Conservation (phyloP, 2,113 vertebrate species). For the Phyllostomus discolor region DNA sequence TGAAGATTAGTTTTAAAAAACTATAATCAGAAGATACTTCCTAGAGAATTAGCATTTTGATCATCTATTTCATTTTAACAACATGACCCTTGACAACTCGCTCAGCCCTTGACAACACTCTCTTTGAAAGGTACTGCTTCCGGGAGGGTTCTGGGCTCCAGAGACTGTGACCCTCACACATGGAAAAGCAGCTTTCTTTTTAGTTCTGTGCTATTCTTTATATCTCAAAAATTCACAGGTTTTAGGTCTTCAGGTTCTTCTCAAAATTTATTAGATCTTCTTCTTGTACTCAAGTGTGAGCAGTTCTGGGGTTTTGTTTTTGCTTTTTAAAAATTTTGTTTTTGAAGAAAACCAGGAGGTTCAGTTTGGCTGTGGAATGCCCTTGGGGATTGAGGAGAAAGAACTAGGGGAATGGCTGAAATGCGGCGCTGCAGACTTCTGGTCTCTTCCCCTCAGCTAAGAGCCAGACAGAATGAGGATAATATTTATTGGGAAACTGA, state of each 20-base stretch:
- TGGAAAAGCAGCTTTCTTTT: neutral
- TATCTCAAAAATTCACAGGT: neutral
- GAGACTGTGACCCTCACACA: neutral
- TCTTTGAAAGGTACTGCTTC: neutral
- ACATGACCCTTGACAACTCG: neutral
- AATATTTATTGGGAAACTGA: constrained; percentile 36
- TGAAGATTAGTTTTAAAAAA: constrained; percentile 9
- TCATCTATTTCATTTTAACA: constrained; percentile 14
- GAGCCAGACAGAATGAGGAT: neutral
- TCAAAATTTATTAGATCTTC: neutral
- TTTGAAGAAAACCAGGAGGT: constrained; percentile 48
- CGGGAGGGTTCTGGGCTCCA: neutral
- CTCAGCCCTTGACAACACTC: neutral
- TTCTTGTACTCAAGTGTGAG: neutral
- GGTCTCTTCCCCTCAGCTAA: neutral
- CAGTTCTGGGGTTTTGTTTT: neutral
- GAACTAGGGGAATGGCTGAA: neutral
- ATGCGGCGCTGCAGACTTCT: neutral
- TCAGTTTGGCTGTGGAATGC: neutral
- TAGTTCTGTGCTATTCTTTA: neutral
- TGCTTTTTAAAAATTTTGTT: neutral
- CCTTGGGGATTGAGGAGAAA: constrained; percentile 1
- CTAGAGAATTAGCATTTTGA: constrained; percentile 4
- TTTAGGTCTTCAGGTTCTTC: neutral
- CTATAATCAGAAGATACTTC: neutral